Percentiles rank a stretch among this genome's conserved stretches.
phyloP scores from a whole-genome alignment of 2,888 invertebrate genomes.

The Harpalus rubripes region DNA sequence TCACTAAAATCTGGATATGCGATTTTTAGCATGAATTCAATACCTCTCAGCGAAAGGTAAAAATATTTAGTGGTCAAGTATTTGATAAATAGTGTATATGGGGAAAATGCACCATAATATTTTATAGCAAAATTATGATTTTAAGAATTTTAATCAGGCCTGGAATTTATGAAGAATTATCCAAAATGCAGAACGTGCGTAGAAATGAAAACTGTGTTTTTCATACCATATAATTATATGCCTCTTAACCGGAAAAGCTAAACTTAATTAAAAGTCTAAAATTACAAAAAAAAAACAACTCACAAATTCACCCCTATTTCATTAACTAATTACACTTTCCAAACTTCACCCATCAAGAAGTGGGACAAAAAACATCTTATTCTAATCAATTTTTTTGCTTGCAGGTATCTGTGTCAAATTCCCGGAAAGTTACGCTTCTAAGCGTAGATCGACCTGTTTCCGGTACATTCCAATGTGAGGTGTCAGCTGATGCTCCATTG shows the following conservation, averaged over 20 bases:
- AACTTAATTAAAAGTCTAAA: slow-evolving; percentile 4
- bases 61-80: too few species aligned
- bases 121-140: too few species aligned
- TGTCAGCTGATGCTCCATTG: slow-evolving; percentile 85
- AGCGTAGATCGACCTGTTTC: slow-evolving; percentile 84
- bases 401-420: slow-evolving; percentile 84
- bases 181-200: too few species aligned
- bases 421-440: slow-evolving; percentile 84
- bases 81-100: too few species aligned
- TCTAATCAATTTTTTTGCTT: slow-evolving; percentile 67
- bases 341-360: neutral
- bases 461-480: slow-evolving; percentile 86
- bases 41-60: too few species aligned
- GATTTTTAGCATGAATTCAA: too few species aligned
- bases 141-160: too few species aligned
- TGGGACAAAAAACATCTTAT: neutral
- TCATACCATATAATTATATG: neutral
- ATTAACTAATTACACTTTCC: neutral
- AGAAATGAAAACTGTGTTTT: too few species aligned
- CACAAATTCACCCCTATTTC: neutral
- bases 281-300: neutral
- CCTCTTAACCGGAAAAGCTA: neutral
- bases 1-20: too few species aligned
- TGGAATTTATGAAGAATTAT: too few species aligned
- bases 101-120: too few species aligned